A percentile compares a stretch with the other conserved stretches of the same genome.
Conservation (phyloP, 2,797 vertebrate genomes). For the Discoglossus pictus region DNA sequence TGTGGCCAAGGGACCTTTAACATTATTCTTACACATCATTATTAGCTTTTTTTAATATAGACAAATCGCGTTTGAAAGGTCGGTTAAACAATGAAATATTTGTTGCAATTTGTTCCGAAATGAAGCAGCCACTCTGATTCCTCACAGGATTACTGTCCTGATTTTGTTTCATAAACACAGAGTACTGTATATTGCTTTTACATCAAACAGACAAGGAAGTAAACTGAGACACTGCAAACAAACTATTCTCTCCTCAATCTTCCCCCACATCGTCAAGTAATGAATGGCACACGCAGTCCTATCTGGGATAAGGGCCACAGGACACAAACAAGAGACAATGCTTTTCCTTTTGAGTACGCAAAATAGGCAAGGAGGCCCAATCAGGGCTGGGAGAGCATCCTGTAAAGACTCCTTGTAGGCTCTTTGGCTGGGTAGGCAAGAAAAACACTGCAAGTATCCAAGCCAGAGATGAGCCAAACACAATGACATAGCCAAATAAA, state of each 20-base stretch:
- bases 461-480: slow-evolving; percentile 11
- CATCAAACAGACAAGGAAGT: background rate
- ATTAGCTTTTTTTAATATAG: too few species aligned
- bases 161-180: too few species aligned
- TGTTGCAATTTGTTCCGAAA: too few species aligned
- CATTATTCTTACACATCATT: too few species aligned
- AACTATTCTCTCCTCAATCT: too few species aligned
- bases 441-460: slow-evolving; percentile 17
- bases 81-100: too few species aligned
- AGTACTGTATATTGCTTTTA: background rate
- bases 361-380: slow-evolving; percentile 12
- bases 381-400: slow-evolving; percentile 6
- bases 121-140: too few species aligned
- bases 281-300: background rate
- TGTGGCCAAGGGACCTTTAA: too few species aligned
- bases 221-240: background rate
- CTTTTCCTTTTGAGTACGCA: slow-evolving; percentile 11
- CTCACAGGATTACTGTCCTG: too few species aligned
- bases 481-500: slow-evolving; percentile 15
- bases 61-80: too few species aligned
- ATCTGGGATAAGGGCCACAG: background rate
- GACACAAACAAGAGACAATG: slow-evolving; percentile 16
- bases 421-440: slow-evolving; percentile 18
- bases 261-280: slow-evolving; percentile 2
- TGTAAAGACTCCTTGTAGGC: slow-evolving; percentile 23